Evolutionary conservation across 1,140 invertebrate species (phyloP).

Genomic region (Archivesica marissinica): DNA sequence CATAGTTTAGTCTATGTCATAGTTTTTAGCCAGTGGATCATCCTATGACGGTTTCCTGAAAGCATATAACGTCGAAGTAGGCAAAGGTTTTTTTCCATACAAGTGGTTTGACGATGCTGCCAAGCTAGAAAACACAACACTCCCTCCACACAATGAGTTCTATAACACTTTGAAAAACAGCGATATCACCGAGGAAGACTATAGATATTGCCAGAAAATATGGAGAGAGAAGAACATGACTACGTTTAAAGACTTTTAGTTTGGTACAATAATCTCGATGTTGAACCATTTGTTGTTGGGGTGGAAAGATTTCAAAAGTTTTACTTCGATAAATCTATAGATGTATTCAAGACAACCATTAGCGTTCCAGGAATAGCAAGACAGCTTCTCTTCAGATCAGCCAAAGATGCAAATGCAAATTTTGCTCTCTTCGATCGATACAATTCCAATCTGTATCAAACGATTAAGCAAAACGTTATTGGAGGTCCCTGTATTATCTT

Average conservation of each 20-base stretch:
- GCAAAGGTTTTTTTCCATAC: slow-evolving; percentile 69
- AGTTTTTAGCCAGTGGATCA: slow-evolving; percentile 68
- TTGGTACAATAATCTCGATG: too few relatives aligned
- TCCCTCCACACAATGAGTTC: slow-evolving; percentile 54
- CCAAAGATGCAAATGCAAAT: neutral
- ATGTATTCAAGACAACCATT: slow-evolving; percentile 66
- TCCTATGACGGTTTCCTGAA: slow-evolving; percentile 68
- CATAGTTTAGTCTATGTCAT: too few relatives aligned
- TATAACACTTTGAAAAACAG: slow-evolving; percentile 60
- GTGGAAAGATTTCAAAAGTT: slow-evolving; percentile 56
- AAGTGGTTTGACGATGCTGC: too few relatives aligned
- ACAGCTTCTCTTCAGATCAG: slow-evolving; percentile 57
- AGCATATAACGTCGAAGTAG: slow-evolving; percentile 60
- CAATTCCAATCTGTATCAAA: too few relatives aligned
- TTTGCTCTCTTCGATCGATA: slow-evolving; percentile 54
- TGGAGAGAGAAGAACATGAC: slow-evolving; percentile 65
- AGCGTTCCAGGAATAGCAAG: slow-evolving; percentile 63
- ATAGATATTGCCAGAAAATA: slow-evolving; percentile 54
- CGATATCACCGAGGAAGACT: slow-evolving; percentile 62
- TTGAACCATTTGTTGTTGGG: slow-evolving; percentile 60
- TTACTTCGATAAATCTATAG: slow-evolving; percentile 50
- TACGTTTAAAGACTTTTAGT: slow-evolving; percentile 63
- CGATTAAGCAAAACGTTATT: slow-evolving; percentile 37
- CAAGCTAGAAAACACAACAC: slow-evolving; percentile 27
- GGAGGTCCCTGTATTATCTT: slow-evolving; percentile 53